Evolutionary conservation across 2,888 invertebrate species (phyloP).

Genomic region (Aporophyla lueneburgensis): DNA sequence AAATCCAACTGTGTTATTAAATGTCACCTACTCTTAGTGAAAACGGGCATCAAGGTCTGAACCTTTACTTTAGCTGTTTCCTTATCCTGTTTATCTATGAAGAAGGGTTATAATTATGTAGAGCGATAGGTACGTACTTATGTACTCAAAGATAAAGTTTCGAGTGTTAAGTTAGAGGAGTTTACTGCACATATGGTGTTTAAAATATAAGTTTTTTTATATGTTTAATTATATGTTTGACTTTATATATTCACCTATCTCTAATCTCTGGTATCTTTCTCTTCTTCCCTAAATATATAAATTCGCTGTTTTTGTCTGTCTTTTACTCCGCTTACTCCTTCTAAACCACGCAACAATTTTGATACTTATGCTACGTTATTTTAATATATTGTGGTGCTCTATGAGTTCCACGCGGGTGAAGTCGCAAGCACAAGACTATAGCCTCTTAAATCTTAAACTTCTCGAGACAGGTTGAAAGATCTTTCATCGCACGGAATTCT

Average conservation of each 20-base stretch:
- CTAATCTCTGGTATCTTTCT: too few species aligned
- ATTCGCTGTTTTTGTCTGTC: too few species aligned
- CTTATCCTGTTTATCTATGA: background rate
- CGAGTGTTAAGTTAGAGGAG: conserved; percentile 19
- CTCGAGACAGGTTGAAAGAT: background rate
- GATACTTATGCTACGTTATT: too few species aligned
- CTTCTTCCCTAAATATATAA: too few species aligned
- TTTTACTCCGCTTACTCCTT: too few species aligned
- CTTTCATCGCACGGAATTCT: background rate
- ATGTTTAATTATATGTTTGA: too few species aligned
- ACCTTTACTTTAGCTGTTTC: conserved; percentile 2
- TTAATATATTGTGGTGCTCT: too few species aligned
- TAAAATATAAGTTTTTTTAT: background rate
- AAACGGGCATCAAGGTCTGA: background rate
- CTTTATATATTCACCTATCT: too few species aligned
- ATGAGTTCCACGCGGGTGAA: too few species aligned
- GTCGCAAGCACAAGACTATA: too few species aligned
- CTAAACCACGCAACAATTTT: too few species aligned
- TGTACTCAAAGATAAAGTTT: conserved; percentile 33
- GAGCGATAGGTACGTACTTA: background rate
- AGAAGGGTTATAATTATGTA: background rate
- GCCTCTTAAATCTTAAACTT: background rate
- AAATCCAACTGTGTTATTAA: background rate
- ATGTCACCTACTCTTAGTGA: background rate
- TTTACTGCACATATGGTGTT: conserved; percentile 28